Evolutionary conservation across 2,113 vertebrate species (phyloP), one percentile per base, ranked within the genome.

Genomic region (Nesogale talazaci): DNA sequence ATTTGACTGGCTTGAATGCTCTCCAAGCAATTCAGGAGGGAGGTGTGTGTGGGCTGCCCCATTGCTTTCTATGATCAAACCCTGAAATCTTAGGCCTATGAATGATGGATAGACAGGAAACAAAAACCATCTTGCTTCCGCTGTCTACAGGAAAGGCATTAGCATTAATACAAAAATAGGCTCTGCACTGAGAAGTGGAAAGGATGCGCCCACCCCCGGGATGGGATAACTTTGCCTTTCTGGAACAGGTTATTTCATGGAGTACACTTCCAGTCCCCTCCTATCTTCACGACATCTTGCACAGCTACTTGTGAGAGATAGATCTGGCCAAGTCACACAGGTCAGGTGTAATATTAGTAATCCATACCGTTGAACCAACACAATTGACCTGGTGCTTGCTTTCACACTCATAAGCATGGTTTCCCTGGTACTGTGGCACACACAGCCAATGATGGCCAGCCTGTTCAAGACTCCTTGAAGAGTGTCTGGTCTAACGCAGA

Each of bases 101-200:
- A 78, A 92, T 95, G 93, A 97, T 94, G 97, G 97, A 98, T 96
- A 95, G 76, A 38, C 93, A 92, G 96, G 91, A 97, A 97, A 97
- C 86, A 96, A 98, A 93, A 92, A 86, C 80, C 85, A 93, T 38
- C n/a, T 95, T 95, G 95, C 94, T 96, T 91, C 92, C 92, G 79
- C 92, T 94, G 92, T 76, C 93, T 97, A 83, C 90, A 91, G 34
- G 90, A 96, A 97, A 96, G 3, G 90, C 69, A 38, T 75, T 56
- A 75, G 14, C 25, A 23, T 61, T 93, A 56, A 88, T 95, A 87
- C 93, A 93, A 79, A 94, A 97, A 83, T 56, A 83, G 65, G 23
- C 85, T 56, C 89, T 92, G 86, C 83, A 89, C 87, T 83, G 83
- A 95, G 96, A 91, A 84, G 61, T 76, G 83, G 76, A 90, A 92